These are phyloP conservation scores for Epinephelus fuscoguttatus DNA, from an alignment of 2,113 vertebrate genomes.

Conservation along the genomic window DNA sequence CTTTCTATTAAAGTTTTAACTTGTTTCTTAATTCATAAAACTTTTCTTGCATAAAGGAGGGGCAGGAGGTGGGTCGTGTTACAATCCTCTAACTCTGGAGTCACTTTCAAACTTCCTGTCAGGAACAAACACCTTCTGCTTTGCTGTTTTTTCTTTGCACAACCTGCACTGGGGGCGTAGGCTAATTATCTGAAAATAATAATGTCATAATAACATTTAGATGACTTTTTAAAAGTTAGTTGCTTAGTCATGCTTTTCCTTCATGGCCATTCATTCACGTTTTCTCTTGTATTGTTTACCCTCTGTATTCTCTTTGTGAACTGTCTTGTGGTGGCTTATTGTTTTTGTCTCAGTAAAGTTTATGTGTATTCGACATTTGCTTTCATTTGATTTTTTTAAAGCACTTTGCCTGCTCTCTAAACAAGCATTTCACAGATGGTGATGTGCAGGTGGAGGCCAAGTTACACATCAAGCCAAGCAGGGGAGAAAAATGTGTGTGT, in stretches of 20 bases:
- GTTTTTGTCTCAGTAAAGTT: background rate
- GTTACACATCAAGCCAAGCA: background rate
- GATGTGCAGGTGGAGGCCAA: slow-evolving; percentile 5
- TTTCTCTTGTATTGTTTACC: background rate
- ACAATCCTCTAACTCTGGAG: slow-evolving; percentile 17
- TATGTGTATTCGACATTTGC: slow-evolving; percentile 2
- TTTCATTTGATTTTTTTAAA: slow-evolving; percentile 20
- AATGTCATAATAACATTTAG: slow-evolving; percentile 33
- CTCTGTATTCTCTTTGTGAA: background rate
- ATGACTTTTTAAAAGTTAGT: slow-evolving; percentile 31
- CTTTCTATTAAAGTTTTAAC: slow-evolving; percentile 11
- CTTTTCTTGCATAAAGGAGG: slow-evolving; percentile 8
- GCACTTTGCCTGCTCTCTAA: background rate
- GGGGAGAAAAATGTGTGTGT: background rate
- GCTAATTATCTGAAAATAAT: slow-evolving; percentile 54
- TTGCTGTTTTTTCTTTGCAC: background rate
- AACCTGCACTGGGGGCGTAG: slow-evolving; percentile 27
- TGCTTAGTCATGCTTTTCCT: slow-evolving; percentile 28
- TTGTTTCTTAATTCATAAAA: slow-evolving; percentile 22
- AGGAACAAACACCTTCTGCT: slow-evolving; percentile 28
- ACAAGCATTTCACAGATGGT: slow-evolving; percentile 16
- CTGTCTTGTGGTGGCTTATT: background rate
- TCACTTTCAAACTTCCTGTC: slow-evolving; percentile 68
- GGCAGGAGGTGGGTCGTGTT: slow-evolving; percentile 30
- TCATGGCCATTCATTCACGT: background rate